phyloP scores from a whole-genome alignment of 2,888 invertebrate genomes.

The Flabesymbios commensalis region DNA sequence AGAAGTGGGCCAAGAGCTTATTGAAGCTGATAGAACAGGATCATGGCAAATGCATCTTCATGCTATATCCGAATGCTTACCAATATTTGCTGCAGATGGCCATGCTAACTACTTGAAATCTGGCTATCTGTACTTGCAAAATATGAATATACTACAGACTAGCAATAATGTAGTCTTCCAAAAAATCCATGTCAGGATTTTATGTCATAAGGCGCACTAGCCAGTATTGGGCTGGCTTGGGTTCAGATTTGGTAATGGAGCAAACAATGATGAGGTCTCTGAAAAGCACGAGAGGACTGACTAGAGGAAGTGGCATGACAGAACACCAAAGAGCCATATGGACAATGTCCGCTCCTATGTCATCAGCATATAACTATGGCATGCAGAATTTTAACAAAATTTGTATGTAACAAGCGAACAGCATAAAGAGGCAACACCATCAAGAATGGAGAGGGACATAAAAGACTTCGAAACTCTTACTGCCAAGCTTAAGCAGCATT shows the following conservation, averaged over 20 bases:
- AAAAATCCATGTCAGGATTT: conserved; percentile 12
- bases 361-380: conserved; percentile 20
- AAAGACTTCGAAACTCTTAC: too few relatives aligned
- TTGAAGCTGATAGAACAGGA: conserved; percentile 24
- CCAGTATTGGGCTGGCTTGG: conserved; percentile 26
- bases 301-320: conserved; percentile 14
- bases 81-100: conserved; percentile 23
- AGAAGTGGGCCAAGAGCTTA: conserved; percentile 11
- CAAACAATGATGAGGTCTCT: conserved; percentile 28
- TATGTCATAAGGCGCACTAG: conserved; percentile 20
- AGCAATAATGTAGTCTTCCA: conserved; percentile 16
- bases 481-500: too few relatives aligned
- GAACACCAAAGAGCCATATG: conserved; percentile 25
- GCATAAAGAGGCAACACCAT: conserved; percentile 24
- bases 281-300: conserved; percentile 13
- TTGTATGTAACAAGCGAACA: conserved; percentile 24
- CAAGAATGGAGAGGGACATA: conserved; percentile 21
- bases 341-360: conserved; percentile 22
- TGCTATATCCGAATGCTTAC: conserved; percentile 19
- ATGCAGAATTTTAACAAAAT: conserved; percentile 25
- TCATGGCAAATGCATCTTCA: conserved; percentile 19
- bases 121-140: conserved; percentile 20
- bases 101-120: conserved; percentile 27
- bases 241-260: conserved; percentile 28
- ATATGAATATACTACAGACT: conserved; percentile 11